A percentile compares a stretch with the other conserved stretches of the same genome.
phyloP scores from a whole-genome alignment of 2,113 vertebrate genomes.

The Coryphaenoides rupestris region DNA sequence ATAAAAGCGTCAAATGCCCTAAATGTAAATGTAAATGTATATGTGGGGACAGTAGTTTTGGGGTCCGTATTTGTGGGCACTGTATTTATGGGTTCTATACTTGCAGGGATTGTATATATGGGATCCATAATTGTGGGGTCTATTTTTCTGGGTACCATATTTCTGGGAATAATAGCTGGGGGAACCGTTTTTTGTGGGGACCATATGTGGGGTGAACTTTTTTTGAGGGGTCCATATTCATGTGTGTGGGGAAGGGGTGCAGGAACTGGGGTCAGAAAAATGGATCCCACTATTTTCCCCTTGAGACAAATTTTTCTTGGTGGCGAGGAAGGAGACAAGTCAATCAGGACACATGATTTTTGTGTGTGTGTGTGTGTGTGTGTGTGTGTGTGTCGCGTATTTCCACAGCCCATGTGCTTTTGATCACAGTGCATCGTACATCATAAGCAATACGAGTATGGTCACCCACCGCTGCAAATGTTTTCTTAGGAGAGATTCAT shows the following conservation, averaged over 20 bases:
- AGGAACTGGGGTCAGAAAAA: constrained; percentile 10
- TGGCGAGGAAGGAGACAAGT: no score
- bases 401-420: constrained; percentile 48
- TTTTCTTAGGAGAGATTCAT: constrained; percentile 56
- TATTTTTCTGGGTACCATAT: neutral
- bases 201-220: no score
- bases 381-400: constrained; percentile 23
- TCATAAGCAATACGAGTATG: constrained; percentile 45
- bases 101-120: neutral
- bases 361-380: no score
- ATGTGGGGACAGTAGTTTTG: neutral
- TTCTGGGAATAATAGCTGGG: no score
- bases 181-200: no score
- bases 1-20: no score
- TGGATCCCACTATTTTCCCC: constrained; percentile 26
- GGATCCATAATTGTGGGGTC: neutral
- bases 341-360: no score
- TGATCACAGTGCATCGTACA: constrained; percentile 42
- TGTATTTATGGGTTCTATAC: neutral
- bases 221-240: no score
- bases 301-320: neutral
- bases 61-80: neutral
- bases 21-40: no score
- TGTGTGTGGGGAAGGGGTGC: no score
- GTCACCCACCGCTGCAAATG: constrained; percentile 42